Percentiles rank a stretch among this genome's conserved stretches.
phyloP scores from a whole-genome alignment of 2,113 vertebrate genomes.

The Gasterosteus nipponicus region DNA sequence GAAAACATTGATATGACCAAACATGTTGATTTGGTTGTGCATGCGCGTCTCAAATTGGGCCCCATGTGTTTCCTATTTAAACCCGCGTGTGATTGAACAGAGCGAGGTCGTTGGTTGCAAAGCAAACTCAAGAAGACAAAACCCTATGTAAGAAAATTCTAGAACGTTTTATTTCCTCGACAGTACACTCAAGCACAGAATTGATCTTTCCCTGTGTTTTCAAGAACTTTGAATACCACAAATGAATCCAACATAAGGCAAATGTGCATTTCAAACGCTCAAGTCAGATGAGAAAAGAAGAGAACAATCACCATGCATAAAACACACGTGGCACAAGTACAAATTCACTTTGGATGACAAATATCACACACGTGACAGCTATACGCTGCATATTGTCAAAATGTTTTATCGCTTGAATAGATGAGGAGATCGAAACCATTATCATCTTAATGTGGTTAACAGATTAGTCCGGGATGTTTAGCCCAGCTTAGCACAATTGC shows the following conservation, averaged over 20 bases:
- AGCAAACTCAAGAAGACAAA: conserved; percentile 8
- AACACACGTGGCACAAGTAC: conserved; percentile 60
- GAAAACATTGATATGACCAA: background rate
- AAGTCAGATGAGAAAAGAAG: conserved; percentile 50
- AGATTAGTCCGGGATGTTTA: background rate
- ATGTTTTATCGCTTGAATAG: conserved; percentile 20
- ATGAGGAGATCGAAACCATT: conserved; percentile 28
- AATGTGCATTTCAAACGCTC: conserved; percentile 56
- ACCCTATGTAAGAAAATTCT: conserved; percentile 63
- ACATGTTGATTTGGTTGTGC: background rate
- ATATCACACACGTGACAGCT: conserved; percentile 5
- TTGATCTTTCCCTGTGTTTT: conserved; percentile 61
- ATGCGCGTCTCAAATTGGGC: background rate
- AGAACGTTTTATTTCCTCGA: conserved; percentile 73
- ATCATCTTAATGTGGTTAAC: conserved; percentile 16
- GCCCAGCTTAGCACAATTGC: conserved; percentile 7
- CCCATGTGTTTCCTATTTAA: background rate
- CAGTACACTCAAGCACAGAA: conserved; percentile 66
- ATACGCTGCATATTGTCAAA: conserved; percentile 9
- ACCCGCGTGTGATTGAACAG: background rate
- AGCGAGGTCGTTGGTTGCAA: background rate
- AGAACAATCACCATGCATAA: conserved; percentile 68
- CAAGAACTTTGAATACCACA: conserved; percentile 64
- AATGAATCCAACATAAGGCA: conserved; percentile 75
- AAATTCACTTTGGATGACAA: conserved; percentile 50